A percentile compares a stretch with the other conserved stretches of the same genome.
Conservation (phyloP, 2,888 invertebrate genomes). For the Trichopria drosophilae region DNA sequence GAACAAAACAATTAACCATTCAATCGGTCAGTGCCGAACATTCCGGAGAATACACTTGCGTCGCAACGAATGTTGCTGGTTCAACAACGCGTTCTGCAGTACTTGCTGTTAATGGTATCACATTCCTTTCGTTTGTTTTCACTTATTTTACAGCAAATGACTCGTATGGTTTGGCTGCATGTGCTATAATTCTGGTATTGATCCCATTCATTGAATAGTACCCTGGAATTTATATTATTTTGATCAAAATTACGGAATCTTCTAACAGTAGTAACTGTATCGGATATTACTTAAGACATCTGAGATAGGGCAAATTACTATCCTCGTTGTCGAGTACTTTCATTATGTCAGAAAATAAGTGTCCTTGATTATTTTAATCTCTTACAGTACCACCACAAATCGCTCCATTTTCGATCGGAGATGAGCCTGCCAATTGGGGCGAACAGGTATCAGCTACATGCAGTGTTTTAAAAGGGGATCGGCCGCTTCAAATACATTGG, state of each 20-base stretch:
- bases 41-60: slow-evolving; percentile 60
- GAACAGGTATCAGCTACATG: slow-evolving; percentile 71
- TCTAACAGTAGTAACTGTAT: no score
- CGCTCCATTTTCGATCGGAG: slow-evolving; percentile 71
- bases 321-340: no score
- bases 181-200: no score
- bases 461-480: slow-evolving; percentile 73
- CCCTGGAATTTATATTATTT: no score
- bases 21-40: slow-evolving; percentile 59
- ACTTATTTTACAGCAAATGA: neutral
- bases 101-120: slow-evolving; percentile 61
- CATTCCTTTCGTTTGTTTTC: neutral
- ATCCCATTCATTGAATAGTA: no score
- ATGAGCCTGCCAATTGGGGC: slow-evolving; percentile 70
- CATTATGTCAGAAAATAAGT: no score
- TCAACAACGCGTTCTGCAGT: slow-evolving; percentile 58
- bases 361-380: slow-evolving; percentile 23
- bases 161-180: slow-evolving; percentile 3
- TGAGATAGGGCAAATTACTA: no score
- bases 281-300: no score
- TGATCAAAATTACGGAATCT: no score
- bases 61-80: slow-evolving; percentile 61
- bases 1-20: slow-evolving; percentile 57
- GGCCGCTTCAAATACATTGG: slow-evolving; percentile 75
- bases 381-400: slow-evolving; percentile 74